These are phyloP conservation scores for Phrixothrix hirtus DNA, from an alignment of 2,888 invertebrate species.

Conservation along the genomic window DNA sequence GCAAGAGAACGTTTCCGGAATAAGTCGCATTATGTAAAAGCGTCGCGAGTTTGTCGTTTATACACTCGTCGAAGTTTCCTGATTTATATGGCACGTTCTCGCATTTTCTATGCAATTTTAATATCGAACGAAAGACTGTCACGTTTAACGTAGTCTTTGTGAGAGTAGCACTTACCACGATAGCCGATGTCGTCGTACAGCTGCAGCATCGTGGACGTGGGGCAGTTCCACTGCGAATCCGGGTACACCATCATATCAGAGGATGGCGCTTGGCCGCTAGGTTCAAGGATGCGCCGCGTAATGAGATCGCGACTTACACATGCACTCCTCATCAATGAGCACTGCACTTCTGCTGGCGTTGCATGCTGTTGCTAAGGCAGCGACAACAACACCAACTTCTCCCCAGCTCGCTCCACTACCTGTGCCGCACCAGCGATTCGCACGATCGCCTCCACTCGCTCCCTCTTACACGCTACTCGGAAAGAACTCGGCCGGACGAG, in stretches of 20 bases:
- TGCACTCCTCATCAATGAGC: conserved; percentile 52
- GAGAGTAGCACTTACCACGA: conserved; percentile 60
- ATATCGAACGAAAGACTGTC: not conserved
- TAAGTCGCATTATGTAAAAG: conserved; percentile 4
- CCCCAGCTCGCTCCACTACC: conserved; percentile 38
- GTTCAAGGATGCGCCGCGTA: conserved; percentile 51
- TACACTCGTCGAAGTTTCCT: conserved; percentile 28
- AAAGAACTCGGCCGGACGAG: conserved; percentile 21
- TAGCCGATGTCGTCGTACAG: conserved; percentile 68
- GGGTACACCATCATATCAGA: conserved; percentile 64
- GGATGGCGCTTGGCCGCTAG: conserved; percentile 42
- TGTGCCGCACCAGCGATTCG: conserved; percentile 37
- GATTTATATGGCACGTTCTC: conserved; percentile 19
- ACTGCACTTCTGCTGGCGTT: conserved; percentile 41
- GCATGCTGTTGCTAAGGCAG: conserved; percentile 46
- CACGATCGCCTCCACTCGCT: conserved; percentile 39
- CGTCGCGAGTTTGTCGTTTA: conserved; percentile 23
- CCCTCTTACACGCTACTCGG: conserved; percentile 35
- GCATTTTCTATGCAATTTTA: conserved; percentile 9
- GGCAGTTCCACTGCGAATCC: conserved; percentile 63
- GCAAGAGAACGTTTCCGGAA: conserved; percentile 14
- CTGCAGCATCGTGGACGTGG: conserved; percentile 63
- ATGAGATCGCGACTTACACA: conserved; percentile 52
- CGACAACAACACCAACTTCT: conserved; percentile 36
- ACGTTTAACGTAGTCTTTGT: conserved; percentile 6